Conservation (phyloP, 2,888 invertebrate species). For the Galeruca laticollis region DNA sequence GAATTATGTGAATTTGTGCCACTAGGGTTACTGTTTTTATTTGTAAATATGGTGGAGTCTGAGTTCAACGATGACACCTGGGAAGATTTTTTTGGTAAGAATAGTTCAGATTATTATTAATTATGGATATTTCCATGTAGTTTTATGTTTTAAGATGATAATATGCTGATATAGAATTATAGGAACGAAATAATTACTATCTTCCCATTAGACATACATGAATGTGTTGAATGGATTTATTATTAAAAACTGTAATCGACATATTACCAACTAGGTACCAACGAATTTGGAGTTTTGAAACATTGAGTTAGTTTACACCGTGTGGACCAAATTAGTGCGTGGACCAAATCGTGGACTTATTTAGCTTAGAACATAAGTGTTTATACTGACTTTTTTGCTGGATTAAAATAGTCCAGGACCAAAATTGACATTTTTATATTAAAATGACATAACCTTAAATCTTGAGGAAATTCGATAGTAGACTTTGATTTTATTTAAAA, state of each 20-base stretch:
- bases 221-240: not conserved
- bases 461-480: too few relatives aligned
- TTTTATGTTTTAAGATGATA: conserved; percentile 1
- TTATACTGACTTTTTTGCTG: too few relatives aligned
- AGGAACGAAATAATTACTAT: conserved; percentile 19
- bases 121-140: too few relatives aligned
- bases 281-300: not conserved
- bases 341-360: too few relatives aligned
- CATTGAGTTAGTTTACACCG: too few relatives aligned
- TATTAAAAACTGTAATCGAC: not conserved
- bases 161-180: not conserved
- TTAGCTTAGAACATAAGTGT: too few relatives aligned
- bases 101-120: too few relatives aligned
- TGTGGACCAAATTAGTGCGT: too few relatives aligned
- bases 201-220: not conserved
- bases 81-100: conserved; percentile 66
- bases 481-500: too few relatives aligned
- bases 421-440: too few relatives aligned
- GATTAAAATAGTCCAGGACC: too few relatives aligned
- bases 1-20: conserved; percentile 50
- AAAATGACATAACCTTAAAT: too few relatives aligned
- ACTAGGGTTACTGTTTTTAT: conserved; percentile 35
- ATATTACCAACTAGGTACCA: not conserved
- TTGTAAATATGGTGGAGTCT: conserved; percentile 60
- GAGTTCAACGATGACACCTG: conserved; percentile 62